These are phyloP conservation scores for Enteromius paludinosus DNA, from an alignment of 2,797 vertebrate genomes.

Conservation along the genomic window DNA sequence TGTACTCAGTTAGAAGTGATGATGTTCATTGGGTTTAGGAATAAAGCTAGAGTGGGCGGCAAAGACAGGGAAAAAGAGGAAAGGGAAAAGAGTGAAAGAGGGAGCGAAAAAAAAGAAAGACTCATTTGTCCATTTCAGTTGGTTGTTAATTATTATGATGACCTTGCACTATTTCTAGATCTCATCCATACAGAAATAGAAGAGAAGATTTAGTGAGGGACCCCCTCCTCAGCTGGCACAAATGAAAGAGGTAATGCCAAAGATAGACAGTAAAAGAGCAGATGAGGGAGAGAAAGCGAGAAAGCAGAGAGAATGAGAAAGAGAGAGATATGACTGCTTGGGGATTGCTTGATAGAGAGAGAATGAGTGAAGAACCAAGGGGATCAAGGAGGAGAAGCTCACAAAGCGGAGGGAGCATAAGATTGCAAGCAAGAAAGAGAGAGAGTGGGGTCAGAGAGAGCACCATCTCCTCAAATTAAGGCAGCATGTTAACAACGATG, in stretches of 20 bases:
- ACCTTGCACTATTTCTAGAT: slow-evolving; percentile 76
- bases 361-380: slow-evolving; percentile 32
- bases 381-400: slow-evolving; percentile 13
- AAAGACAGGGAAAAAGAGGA: neutral
- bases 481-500: slow-evolving; percentile 78
- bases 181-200: slow-evolving; percentile 69
- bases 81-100: slow-evolving; percentile 16
- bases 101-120: slow-evolving; percentile 9
- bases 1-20: neutral
- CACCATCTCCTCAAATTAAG: slow-evolving; percentile 74
- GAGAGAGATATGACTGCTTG: slow-evolving; percentile 12
- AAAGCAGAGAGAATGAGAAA: slow-evolving; percentile 32
- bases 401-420: slow-evolving; percentile 14
- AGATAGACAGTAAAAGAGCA: slow-evolving; percentile 19
- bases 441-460: slow-evolving; percentile 68
- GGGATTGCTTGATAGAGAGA: slow-evolving; percentile 14
- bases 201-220: slow-evolving; percentile 64
- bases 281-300: slow-evolving; percentile 29
- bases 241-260: slow-evolving; percentile 38
- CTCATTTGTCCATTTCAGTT: slow-evolving; percentile 51
- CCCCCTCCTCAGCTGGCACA: slow-evolving; percentile 51
- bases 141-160: slow-evolving; percentile 78
- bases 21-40: slow-evolving; percentile 17
- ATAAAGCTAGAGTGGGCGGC: slow-evolving; percentile 50
- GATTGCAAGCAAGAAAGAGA: neutral